Evolutionary conservation across 2,888 invertebrate species (phyloP), one percentile per base, ranked within the genome.

Genomic region (Hipparchia sbordonii): DNA sequence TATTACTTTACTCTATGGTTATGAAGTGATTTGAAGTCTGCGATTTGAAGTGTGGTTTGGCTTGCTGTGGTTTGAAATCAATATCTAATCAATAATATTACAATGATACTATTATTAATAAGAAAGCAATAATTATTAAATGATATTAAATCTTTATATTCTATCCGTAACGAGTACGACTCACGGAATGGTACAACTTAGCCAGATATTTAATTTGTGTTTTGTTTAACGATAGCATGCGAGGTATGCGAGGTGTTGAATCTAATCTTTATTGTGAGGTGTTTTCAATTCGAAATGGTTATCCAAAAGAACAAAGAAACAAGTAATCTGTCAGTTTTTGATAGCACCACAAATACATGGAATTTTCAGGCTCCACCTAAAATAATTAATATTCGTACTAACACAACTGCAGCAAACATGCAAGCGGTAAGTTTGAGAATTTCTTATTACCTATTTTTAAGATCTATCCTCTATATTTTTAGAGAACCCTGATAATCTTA

Each of bases 241-340:
- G 33, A 71, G 63, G 39, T 23, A 54, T 57, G 13, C 23, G 48
- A 69, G 23, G 60, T 46, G 12, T 70, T 73, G 45, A 23, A 67
- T 62, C 39, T 57, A 62, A 52, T 39, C 2, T 39, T 39, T 39
- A 39, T 73, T 69, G 45, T 13, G 61, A 70, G 57, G 68, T 56
- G n/a, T 45, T 45, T 51, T 66, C 12, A 65, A 39, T 70, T 73
- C 88, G 90, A 89, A 85, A 93, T 93, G 93, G 93, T 93, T 80
- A 89, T 93, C 80, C 92, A 93, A 85, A 92, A 90, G 84, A 89
- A 84, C 83, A 86, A 84, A 77, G 91, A 92, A 79, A 81, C 88
- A 71, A 84, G 84, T 75, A 88, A 84, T 81, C 77, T 85, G 69
- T 80, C 82, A 68, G 76, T 85, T 62, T 89, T 81, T 74, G 80